Conservation (phyloP, 2,888 invertebrate species). For the Lochmaea capreae region DNA sequence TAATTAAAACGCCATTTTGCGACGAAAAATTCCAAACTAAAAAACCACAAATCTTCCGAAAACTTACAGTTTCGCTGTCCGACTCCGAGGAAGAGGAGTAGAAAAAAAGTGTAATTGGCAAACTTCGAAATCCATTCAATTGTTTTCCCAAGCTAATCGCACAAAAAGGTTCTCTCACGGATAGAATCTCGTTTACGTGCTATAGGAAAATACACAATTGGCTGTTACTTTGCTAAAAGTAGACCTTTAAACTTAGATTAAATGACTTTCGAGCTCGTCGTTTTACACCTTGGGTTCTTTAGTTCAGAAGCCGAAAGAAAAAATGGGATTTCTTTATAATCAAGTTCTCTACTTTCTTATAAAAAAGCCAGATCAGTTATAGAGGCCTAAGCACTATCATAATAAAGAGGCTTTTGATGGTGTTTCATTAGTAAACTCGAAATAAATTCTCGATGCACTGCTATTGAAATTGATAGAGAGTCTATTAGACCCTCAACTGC, state of each 20-base stretch:
- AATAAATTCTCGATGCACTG: too few species aligned
- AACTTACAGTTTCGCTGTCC: constrained; percentile 17
- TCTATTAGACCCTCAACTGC: too few species aligned
- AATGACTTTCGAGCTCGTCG: constrained; percentile 23
- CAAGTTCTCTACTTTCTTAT: too few species aligned
- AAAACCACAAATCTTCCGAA: neutral
- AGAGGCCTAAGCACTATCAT: too few species aligned
- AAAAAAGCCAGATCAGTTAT: too few species aligned
- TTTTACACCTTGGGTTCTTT: constrained; percentile 3
- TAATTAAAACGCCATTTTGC: constrained; percentile 23
- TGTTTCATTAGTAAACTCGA: too few species aligned
- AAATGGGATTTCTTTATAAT: neutral
- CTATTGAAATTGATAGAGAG: too few species aligned
- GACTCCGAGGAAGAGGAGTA: neutral
- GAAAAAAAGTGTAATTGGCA: constrained; percentile 29
- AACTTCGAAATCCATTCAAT: constrained; percentile 35
- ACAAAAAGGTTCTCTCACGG: constrained; percentile 35
- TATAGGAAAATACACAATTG: constrained; percentile 12
- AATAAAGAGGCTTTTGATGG: too few species aligned
- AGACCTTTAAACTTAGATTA: constrained; percentile 34
- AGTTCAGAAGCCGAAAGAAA: neutral
- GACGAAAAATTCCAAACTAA: neutral
- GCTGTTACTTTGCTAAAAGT: constrained; percentile 23
- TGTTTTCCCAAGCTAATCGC: constrained; percentile 33
- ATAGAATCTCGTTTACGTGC: constrained; percentile 17